A percentile compares a stretch with the other conserved stretches of the same genome.
These are phyloP conservation scores for Pseudocheirus occidentalis DNA, from an alignment of 2,797 vertebrate species.

Conservation along the genomic window DNA sequence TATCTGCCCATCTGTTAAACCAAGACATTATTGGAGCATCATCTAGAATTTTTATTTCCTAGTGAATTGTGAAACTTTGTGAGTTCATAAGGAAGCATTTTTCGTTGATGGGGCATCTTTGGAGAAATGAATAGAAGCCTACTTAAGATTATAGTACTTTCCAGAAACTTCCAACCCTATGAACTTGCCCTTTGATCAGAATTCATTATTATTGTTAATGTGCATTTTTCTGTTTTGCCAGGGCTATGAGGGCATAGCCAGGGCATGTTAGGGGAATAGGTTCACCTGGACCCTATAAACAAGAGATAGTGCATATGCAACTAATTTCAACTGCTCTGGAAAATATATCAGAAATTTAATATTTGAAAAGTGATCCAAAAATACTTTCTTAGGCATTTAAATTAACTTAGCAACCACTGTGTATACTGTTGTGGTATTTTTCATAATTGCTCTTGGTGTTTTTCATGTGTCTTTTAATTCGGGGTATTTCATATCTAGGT, in stretches of 20 bases:
- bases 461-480: neutral
- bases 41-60: conserved; percentile 9
- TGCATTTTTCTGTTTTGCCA: conserved; percentile 34
- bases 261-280: neutral
- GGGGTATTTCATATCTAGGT: neutral
- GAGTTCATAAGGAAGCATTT: conserved; percentile 26
- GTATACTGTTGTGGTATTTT: conserved; percentile 7
- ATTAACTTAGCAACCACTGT: neutral
- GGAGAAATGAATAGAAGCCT: neutral
- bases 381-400: conserved; percentile 1
- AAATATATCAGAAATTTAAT: conserved; percentile 4
- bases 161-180: neutral
- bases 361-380: conserved; percentile 48
- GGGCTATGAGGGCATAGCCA: neutral
- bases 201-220: neutral
- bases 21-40: neutral
- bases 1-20: conserved; percentile 3
- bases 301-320: neutral
- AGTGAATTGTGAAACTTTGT: conserved; percentile 11
- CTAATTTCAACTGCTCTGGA: neutral
- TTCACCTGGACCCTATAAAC: conserved; percentile 27
- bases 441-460: neutral
- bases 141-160: neutral
- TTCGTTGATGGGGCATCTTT: neutral
- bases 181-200: neutral